A percentile compares a stretch with the other conserved stretches of the same genome.
These are phyloP conservation scores for Thyatira batis DNA, from an alignment of 2,888 invertebrate species.

Conservation along the genomic window DNA sequence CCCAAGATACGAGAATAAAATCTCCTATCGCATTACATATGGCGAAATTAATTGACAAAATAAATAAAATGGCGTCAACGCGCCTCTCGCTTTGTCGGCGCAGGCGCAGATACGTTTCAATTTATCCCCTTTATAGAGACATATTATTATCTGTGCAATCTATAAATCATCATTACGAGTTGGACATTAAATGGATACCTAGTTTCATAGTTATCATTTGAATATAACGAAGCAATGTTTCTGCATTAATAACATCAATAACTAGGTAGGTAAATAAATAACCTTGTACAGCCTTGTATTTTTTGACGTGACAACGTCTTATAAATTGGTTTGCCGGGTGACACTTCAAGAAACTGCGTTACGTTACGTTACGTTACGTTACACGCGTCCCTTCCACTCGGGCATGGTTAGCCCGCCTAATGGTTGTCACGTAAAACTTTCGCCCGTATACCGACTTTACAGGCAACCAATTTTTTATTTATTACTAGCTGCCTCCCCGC, in stretches of 20 bases:
- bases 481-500: too few species aligned
- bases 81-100: constrained; percentile 39
- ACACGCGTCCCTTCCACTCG: too few species aligned
- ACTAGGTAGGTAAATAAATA: not conserved
- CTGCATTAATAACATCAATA: not conserved
- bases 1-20: not conserved
- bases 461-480: too few species aligned
- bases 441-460: too few species aligned
- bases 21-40: not conserved
- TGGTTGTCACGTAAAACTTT: too few species aligned
- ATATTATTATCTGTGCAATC: constrained; percentile 23
- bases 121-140: constrained; percentile 37
- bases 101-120: constrained; percentile 35
- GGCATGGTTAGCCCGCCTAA: too few species aligned
- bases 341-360: too few species aligned
- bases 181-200: constrained; percentile 9
- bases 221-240: not conserved
- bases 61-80: constrained; percentile 41
- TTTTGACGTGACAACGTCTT: not conserved
- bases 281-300: not conserved
- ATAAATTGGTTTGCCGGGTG: too few species aligned
- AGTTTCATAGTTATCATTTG: constrained; percentile 21
- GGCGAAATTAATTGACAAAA: constrained; percentile 38
- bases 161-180: constrained; percentile 41
- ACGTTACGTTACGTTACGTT: too few species aligned